Conservation (phyloP, 2,797 vertebrate species). For the Lateolabrax maculatus region DNA sequence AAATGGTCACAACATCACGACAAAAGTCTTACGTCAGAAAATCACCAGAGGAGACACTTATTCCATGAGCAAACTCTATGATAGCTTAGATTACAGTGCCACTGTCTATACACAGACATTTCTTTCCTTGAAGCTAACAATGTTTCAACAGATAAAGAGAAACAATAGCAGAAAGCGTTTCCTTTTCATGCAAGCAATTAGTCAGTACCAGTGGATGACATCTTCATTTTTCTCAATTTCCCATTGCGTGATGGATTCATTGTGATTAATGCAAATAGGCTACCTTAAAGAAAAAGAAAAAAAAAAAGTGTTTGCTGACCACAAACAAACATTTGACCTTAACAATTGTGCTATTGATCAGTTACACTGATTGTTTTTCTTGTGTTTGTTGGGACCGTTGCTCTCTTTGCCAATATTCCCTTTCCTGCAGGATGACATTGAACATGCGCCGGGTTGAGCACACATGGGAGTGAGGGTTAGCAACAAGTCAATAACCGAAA, state of each 20-base stretch:
- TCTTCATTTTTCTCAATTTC: background rate
- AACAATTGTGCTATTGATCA: slow-evolving; percentile 42
- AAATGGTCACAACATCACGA: slow-evolving; percentile 20
- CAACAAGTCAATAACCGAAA: slow-evolving; percentile 82
- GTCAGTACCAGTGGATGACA: background rate
- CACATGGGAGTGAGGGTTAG: slow-evolving; percentile 73
- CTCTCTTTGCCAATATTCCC: slow-evolving; percentile 53
- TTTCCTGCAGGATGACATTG: slow-evolving; percentile 68
- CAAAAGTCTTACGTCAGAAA: slow-evolving; percentile 52
- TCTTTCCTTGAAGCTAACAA: slow-evolving; percentile 2
- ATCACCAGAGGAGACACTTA: slow-evolving; percentile 35
- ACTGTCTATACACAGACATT: background rate
- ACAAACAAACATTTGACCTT: slow-evolving; percentile 34
- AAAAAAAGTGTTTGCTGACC: slow-evolving; percentile 40
- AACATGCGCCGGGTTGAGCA: slow-evolving; percentile 57
- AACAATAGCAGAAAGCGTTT: slow-evolving; percentile 7
- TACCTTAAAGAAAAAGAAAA: too few relatives aligned
- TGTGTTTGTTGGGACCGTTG: slow-evolving; percentile 54
- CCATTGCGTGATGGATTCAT: slow-evolving; percentile 7
- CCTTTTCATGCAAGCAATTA: slow-evolving; percentile 27
- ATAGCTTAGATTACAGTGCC: slow-evolving; percentile 11
- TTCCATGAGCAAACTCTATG: background rate
- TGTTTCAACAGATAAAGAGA: background rate
- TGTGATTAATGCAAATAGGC: slow-evolving; percentile 17
- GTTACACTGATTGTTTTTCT: slow-evolving; percentile 57